These are phyloP conservation scores for Chaetodon trifascialis DNA, from an alignment of 2,113 vertebrate species.

Conservation along the genomic window DNA sequence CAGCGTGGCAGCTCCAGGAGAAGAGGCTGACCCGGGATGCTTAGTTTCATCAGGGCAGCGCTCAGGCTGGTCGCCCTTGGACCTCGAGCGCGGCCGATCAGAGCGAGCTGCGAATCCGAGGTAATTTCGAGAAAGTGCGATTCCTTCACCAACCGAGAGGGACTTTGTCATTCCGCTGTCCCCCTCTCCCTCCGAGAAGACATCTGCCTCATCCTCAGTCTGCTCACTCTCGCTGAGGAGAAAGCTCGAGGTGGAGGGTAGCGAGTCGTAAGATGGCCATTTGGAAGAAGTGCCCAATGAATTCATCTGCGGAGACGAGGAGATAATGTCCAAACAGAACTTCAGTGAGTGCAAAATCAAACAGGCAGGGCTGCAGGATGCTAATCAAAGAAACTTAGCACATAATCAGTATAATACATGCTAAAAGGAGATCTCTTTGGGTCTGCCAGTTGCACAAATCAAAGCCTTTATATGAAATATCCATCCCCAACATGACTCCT, in stretches of 20 bases:
- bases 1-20: background rate
- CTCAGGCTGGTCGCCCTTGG: conserved; percentile 25
- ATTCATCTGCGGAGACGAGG: conserved; percentile 72
- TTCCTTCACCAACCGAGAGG: background rate
- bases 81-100: background rate
- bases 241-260: conserved; percentile 70
- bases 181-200: conserved; percentile 81
- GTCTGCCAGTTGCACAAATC: background rate
- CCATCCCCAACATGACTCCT: background rate
- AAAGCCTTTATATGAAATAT: background rate
- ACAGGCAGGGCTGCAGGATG: background rate
- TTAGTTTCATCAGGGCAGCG: background rate
- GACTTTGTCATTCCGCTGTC: conserved; percentile 44
- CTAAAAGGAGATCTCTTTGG: background rate
- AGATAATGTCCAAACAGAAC: background rate
- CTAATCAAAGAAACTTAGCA: background rate
- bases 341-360: background rate
- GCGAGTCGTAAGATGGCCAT: conserved; percentile 79
- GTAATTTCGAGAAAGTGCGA: conserved; percentile 20
- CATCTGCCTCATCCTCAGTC: conserved; percentile 81
- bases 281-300: conserved; percentile 76
- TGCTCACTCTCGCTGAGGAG: conserved; percentile 79
- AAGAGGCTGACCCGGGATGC: background rate
- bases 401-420: background rate
- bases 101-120: conserved; percentile 37